Evolutionary conservation across 1,140 invertebrate genomes (phyloP), one percentile per base, ranked within the genome.

Genomic region (Zaprionus inermis): DNA sequence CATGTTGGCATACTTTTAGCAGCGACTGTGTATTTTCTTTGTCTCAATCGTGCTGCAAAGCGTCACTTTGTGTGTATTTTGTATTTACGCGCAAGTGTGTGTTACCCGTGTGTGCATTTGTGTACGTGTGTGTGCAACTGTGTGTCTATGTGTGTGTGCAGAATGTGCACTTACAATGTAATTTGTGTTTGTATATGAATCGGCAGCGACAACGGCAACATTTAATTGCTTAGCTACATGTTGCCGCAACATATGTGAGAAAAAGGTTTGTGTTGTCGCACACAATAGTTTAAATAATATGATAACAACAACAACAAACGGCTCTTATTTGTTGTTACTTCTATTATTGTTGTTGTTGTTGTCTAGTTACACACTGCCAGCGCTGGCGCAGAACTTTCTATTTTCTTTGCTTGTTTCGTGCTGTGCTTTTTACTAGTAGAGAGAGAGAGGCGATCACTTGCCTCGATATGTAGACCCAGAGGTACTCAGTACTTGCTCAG

Each of bases 331-430:
- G 49, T 57, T 59, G 41, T 52, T 46, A 30, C 30, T 34, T 18
- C 11, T 41, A n/a, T 41, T 57, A 28, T 22, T 73, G 54, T 61
- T 57, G 57, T 49, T 74, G 68, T 60, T 60, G 16, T 46, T 72
- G 44, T 71, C 59, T 71, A 59, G 22, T 67, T 75, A 24, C 52
- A 38, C 55, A 28, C 38, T 70, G 56, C 51, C 56, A 58, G 57
- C 58, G 57, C 41, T 57, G 56, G 60, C 61, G 66, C 79, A 90
- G 86, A 90, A 90, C 82, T 90, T 90, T 90, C 79, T 90, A 90
- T 90, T 90, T 90, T 90, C 79, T 90, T 90, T 81, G 77, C 79
- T 78, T 78, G 74, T 78, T 86, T 90, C 72, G 66, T 68, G 78
- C 57, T 56, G 66, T 73, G 70, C 56, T 68, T 73, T 74, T 66